These are phyloP conservation scores for Lomographa bimaculata DNA, from an alignment of 2,888 invertebrate species.

Conservation along the genomic window DNA sequence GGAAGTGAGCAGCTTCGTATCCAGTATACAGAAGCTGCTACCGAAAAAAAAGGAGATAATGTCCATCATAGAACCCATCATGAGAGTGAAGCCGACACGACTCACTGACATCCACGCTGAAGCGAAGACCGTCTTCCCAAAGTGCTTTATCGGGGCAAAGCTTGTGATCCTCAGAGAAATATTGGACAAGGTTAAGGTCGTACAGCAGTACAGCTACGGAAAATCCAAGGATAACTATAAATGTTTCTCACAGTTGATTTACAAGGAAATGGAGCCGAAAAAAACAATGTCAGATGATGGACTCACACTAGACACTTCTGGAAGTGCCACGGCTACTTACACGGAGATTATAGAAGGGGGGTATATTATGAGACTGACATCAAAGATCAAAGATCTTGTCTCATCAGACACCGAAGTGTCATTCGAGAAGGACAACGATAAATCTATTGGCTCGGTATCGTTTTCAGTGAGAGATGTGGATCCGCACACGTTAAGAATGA, in stretches of 20 bases:
- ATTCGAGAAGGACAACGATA: conserved; percentile 59
- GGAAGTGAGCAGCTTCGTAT: conserved; percentile 66
- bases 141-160: conserved; percentile 71
- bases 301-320: conserved; percentile 60
- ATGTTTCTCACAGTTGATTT: conserved; percentile 59
- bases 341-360: conserved; percentile 55
- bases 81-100: conserved; percentile 48
- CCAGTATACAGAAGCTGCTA: conserved; percentile 61
- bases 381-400: conserved; percentile 67
- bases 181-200: conserved; percentile 65
- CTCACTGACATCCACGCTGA: conserved; percentile 68
- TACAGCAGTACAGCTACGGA: conserved; percentile 72
- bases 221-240: conserved; percentile 63
- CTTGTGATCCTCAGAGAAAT: conserved; percentile 62
- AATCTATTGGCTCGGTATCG: conserved; percentile 55
- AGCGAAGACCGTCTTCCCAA: conserved; percentile 71
- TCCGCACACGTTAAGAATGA: conserved; percentile 58
- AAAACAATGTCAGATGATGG: conserved; percentile 49
- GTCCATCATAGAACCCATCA: conserved; percentile 49
- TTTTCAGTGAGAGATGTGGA: conserved; percentile 67
- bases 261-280: conserved; percentile 68
- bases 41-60: conserved; percentile 66
- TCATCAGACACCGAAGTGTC: conserved; percentile 70
- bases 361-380: conserved; percentile 63
- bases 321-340: conserved; percentile 71